A percentile compares a stretch with the other conserved stretches of the same genome.
Evolutionary conservation across 92 coral and sea anemone species (phyloP).

Genomic region (Siderastrea siderea): DNA sequence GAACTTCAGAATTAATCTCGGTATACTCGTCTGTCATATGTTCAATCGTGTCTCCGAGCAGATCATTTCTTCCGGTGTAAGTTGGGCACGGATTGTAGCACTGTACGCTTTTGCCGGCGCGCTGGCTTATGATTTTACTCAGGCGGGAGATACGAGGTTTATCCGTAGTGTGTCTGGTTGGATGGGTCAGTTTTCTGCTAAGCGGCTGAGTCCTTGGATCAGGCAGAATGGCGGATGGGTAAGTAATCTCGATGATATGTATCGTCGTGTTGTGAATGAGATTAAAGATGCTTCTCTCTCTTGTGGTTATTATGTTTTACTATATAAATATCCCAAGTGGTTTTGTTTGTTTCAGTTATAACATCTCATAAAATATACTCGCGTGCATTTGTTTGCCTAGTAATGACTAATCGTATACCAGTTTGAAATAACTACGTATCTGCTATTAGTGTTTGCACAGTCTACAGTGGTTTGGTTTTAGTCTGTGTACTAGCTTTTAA

Average conservation of each 20-base stretch:
- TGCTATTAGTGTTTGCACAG: background rate
- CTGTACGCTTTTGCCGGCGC: constrained; percentile 95
- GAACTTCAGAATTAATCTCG: constrained; percentile 81
- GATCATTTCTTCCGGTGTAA: constrained; percentile 79
- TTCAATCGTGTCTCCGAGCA: constrained; percentile 92
- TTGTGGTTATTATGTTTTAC: background rate
- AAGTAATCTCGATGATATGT: constrained; percentile 17
- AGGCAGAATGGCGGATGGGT: constrained; percentile 98
- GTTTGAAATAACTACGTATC: background rate
- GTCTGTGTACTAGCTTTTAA: too few species aligned
- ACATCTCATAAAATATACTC: background rate
- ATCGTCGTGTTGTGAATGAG: background rate
- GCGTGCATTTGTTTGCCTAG: constrained; percentile 5
- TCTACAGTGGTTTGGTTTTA: too few species aligned
- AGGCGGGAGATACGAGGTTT: constrained; percentile 75
- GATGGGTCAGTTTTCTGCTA: constrained; percentile 86
- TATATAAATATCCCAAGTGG: background rate
- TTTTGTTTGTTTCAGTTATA: background rate
- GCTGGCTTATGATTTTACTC: constrained; percentile 86
- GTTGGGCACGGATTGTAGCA: constrained; percentile 93
- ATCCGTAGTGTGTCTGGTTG: constrained; percentile 80
- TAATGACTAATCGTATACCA: too few species aligned
- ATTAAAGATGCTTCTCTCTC: background rate
- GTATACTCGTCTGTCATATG: constrained; percentile 87
- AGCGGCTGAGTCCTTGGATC: constrained; percentile 85